phyloP scores from a whole-genome alignment of 2,888 invertebrate species.

The Pachycephus smyrnensis region DNA sequence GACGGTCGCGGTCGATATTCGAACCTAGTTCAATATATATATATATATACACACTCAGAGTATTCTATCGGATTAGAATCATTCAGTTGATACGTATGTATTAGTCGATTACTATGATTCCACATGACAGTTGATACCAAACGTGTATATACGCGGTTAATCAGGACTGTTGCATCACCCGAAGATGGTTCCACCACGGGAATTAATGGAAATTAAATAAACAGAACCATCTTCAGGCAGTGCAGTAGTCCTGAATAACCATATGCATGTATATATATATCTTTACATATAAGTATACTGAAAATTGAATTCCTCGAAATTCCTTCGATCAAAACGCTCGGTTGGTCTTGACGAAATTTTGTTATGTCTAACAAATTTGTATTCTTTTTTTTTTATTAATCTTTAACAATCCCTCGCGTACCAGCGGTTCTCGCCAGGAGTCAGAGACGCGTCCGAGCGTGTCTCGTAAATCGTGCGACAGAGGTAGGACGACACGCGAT shows the following conservation, averaged over 20 bases:
- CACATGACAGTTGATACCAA: not conserved
- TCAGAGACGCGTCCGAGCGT: not conserved
- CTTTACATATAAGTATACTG: no score
- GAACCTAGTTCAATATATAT: not conserved
- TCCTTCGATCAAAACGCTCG: no score
- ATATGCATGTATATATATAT: no score
- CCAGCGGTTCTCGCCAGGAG: not conserved
- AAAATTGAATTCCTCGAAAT: no score
- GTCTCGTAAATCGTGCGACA: slow-evolving; percentile 33
- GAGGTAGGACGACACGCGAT: slow-evolving; percentile 34
- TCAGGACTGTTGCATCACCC: no score
- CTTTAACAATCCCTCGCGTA: not conserved
- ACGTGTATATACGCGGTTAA: no score
- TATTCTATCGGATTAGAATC: not conserved
- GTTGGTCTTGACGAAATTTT: no score
- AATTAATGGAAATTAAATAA: no score
- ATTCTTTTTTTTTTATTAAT: not conserved
- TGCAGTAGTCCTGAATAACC: no score
- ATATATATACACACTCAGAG: not conserved
- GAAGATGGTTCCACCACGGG: no score
- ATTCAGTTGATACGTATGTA: not conserved
- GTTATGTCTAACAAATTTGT: not conserved
- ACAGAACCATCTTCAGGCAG: no score
- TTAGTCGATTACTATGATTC: not conserved
- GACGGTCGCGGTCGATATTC: not conserved